A percentile compares a stretch with the other conserved stretches of the same genome.
phyloP scores from a whole-genome alignment of 2,888 invertebrate species.

The Stenolophus ochropezus region DNA sequence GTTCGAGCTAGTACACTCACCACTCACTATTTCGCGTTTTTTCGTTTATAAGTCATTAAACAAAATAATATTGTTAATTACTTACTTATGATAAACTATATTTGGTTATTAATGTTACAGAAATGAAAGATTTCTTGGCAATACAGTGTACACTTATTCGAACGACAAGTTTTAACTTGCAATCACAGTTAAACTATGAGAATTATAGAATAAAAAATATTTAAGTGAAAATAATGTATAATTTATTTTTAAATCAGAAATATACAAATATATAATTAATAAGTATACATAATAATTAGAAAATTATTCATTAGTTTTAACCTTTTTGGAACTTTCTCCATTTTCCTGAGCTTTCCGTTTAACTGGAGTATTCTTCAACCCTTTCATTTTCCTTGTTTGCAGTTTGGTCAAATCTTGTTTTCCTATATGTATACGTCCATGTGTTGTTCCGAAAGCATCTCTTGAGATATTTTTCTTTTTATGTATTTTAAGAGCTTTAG shows the following conservation, averaged over 20 bases:
- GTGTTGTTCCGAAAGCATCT: constrained; percentile 91
- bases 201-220: too few relatives aligned
- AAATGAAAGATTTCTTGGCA: too few relatives aligned
- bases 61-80: neutral
- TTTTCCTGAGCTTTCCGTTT: constrained; percentile 77
- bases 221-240: constrained; percentile 6
- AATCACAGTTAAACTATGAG: too few relatives aligned
- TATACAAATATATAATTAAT: constrained; percentile 51
- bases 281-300: constrained; percentile 31
- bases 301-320: constrained; percentile 21
- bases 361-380: constrained; percentile 83
- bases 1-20: constrained; percentile 17
- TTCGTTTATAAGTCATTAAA: neutral
- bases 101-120: too few relatives aligned
- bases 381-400: constrained; percentile 95
- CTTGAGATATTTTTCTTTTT: constrained; percentile 93
- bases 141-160: too few relatives aligned
- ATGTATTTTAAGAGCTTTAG: constrained; percentile 84
- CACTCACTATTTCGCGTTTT: neutral
- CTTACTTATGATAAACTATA: neutral
- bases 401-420: constrained; percentile 89
- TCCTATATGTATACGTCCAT: constrained; percentile 95
- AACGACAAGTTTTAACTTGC: too few relatives aligned
- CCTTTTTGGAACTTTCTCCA: neutral
- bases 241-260: constrained; percentile 23